A percentile compares a stretch with the other conserved stretches of the same genome.
These are phyloP conservation scores for Papilio polyxenes DNA, from an alignment of 1,140 invertebrate species.

Conservation along the genomic window DNA sequence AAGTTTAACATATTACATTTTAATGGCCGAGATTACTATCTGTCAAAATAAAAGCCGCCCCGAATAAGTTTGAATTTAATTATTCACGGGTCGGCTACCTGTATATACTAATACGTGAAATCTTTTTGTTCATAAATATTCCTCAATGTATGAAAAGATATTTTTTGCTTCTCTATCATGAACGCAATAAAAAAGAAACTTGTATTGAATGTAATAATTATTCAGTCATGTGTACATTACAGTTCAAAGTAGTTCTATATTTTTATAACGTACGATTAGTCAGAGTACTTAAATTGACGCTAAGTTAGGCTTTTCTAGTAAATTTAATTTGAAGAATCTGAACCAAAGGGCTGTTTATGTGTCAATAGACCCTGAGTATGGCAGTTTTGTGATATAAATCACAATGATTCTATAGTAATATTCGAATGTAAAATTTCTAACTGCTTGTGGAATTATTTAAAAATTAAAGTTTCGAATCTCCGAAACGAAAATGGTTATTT, in stretches of 20 bases:
- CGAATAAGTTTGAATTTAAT: conserved; percentile 24
- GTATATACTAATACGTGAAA: conserved; percentile 1
- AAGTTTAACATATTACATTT: conserved; percentile 16
- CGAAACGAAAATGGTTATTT: too few relatives aligned
- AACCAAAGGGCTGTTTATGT: too few relatives aligned
- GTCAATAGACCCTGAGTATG: too few relatives aligned
- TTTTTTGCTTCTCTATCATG: not conserved
- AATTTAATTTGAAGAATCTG: too few relatives aligned
- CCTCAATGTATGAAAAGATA: not conserved
- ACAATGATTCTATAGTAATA: too few relatives aligned
- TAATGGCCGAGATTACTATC: conserved; percentile 22
- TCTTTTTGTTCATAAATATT: conserved; percentile 20
- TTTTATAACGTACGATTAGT: not conserved
- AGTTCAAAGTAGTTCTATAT: not conserved
- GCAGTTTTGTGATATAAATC: too few relatives aligned
- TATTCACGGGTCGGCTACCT: conserved; percentile 25
- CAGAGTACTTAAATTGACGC: not conserved
- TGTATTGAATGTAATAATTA: not conserved
- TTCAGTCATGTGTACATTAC: not conserved
- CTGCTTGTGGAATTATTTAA: too few relatives aligned
- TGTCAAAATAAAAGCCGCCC: conserved; percentile 28
- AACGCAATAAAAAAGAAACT: not conserved
- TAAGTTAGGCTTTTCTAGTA: too few relatives aligned
- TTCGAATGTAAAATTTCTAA: too few relatives aligned
- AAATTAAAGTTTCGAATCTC: too few relatives aligned